Base-by-base conservation (phyloP, 1,140 invertebrate species). In the Sycobia sp. region DNA sequence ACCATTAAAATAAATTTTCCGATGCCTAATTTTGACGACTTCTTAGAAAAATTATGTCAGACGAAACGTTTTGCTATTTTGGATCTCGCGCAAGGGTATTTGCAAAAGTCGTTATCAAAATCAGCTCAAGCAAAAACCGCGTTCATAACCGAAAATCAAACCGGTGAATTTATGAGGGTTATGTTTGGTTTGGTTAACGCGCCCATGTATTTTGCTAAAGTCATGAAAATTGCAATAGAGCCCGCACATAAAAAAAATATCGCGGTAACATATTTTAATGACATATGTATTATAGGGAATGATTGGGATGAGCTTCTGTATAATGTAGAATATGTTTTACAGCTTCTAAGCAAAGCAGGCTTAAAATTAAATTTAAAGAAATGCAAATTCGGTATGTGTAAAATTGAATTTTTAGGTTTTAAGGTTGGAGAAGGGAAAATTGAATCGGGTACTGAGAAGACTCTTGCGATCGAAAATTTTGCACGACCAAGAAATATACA, bases 321-420 rank as follows among this genome's bases (percentile, higher is more conserved):
- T 4, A 41, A 43, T 27, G 36, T 67, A 9, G 49, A 13, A 0
- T 1, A 34, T 16, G 66, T 74, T 5, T 39, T 76, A 20, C 27
- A 72, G 13, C 14, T 62, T 27, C 46, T 75, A 1, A 34, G 20
- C n/a, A 8, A 55, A 9, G 67, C 62, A 46, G 58, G 65, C n/a
- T 29, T 76, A n/a, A 76, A 74, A 7, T 56, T 74, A 3, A 75
- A 76, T 44, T 53, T 76, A 29, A 69, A 65, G 9, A 76, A 73
- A 36, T 76, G 74, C 62, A 4, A 55, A 7, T 76, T 76, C 47
- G 68, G 73, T 29, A 61, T 68, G 22, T 64, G 56, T 29, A 22
- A 54, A 36, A 67, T 76, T 10, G 51, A 68, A 10, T 76, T 69
- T 46, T 65, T 77, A 16, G 74, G 74, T 2, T 72, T 60, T 49